Evolutionary conservation across 2,797 vertebrate species (phyloP).

Genomic region (Rhinogobio ventralis): DNA sequence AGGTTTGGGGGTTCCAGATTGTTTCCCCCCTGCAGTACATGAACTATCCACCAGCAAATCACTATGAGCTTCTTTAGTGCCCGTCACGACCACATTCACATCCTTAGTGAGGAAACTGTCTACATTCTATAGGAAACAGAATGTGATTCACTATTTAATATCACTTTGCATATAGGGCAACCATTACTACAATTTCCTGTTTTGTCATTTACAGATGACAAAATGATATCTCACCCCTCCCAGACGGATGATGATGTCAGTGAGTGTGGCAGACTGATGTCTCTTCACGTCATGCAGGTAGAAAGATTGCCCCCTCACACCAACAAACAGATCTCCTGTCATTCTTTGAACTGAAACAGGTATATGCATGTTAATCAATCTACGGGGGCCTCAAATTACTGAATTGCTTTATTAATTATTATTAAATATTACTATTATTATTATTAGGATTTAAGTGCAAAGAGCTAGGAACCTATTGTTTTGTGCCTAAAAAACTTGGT

Average conservation of each 20-base stretch:
- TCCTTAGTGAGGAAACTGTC: constrained; percentile 95
- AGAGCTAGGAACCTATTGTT: background rate
- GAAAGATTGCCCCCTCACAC: constrained; percentile 82
- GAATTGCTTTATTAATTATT: background rate
- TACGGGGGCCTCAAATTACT: too few species aligned
- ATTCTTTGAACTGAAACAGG: constrained; percentile 8
- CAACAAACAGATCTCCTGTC: constrained; percentile 61
- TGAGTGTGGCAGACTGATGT: constrained; percentile 75
- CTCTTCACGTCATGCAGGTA: constrained; percentile 85
- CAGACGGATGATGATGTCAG: constrained; percentile 76
- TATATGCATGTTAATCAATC: background rate
- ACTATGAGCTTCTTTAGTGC: constrained; percentile 73
- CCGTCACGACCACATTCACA: constrained; percentile 86
- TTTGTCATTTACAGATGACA: background rate
- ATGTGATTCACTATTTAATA: background rate
- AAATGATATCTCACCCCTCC: constrained; percentile 79
- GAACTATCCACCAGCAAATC: constrained; percentile 46
- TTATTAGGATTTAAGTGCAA: background rate
- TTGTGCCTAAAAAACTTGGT: background rate
- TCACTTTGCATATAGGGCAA: background rate
- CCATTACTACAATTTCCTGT: background rate
- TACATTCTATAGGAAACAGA: constrained; percentile 66
- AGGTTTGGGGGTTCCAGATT: constrained; percentile 68
- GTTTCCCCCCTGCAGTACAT: constrained; percentile 36
- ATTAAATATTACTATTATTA: background rate